Percentiles rank a stretch among this genome's conserved stretches.
Evolutionary conservation across 2,797 vertebrate genomes (phyloP).

Genomic region (Okamejei kenojei): DNA sequence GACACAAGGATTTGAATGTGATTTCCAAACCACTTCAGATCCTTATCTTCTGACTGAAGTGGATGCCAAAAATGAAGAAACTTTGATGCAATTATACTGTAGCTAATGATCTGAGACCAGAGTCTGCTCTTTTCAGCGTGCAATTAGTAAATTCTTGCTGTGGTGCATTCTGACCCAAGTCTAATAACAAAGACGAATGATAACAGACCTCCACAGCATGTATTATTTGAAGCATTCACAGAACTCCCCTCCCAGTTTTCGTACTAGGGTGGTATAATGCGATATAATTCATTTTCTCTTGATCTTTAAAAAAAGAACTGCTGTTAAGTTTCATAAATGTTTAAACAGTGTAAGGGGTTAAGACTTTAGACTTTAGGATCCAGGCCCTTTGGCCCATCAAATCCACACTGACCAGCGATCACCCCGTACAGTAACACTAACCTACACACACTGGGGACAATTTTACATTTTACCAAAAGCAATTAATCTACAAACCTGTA

Average conservation of each 20-base stretch:
- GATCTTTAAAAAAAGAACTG: neutral
- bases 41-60: constrained; percentile 33
- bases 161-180: neutral
- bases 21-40: constrained; percentile 13
- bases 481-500: no score
- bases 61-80: constrained; percentile 25
- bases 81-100: constrained; percentile 10
- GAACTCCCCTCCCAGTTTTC: neutral
- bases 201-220: neutral
- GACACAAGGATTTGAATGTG: constrained; percentile 1
- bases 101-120: constrained; percentile 19
- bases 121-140: neutral
- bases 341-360: neutral
- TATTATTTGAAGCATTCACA: neutral
- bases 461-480: no score
- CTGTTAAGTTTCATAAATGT: neutral
- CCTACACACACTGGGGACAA: no score
- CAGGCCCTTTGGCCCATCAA: no score
- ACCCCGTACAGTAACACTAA: no score
- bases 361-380: no score
- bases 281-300: neutral
- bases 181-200: neutral
- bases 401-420: no score
- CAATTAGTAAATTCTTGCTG: neutral
- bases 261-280: neutral